Evolutionary conservation across 2,888 invertebrate genomes (phyloP), one percentile per base, ranked within the genome.

Genomic region (Apotomis turbidana): DNA sequence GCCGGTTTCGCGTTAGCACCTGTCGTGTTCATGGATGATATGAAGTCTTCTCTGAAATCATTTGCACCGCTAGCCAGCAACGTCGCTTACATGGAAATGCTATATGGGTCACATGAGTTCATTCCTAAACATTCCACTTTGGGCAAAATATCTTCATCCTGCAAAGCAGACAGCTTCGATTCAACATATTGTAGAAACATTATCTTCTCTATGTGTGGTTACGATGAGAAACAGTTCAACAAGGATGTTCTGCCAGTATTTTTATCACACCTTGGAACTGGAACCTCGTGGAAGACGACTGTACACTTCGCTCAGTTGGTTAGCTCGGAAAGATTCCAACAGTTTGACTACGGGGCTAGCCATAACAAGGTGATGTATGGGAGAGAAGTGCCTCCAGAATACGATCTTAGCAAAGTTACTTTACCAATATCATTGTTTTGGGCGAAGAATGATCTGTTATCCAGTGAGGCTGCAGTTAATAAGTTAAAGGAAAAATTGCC

Each of bases 121-220:
- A 85, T 97, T 0, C 97, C 97, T 0, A 95, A 95, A 77, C 93
- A 91, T 71, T 93, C 93, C 64, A 82, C 95, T 10, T 74, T 96
- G 3, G 94, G 94, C 67, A 89, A 94, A 70, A 83, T 96, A 27
- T 91, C 94, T 67, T 88, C 87, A 69, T 93, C 95, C 0, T 97
- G 96, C 78, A 88, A 94, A 51, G 79, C 88, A 1, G 87, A 93
- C 55, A 87, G 90, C 13, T 83, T 93, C 64, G 94, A 95, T 58
- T 88, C 94, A 51, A 82, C 88, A 64, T 89, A 97, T 13, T 97
- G 97, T 81, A 95, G 95, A 78, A 96, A 96, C 80, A 78, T 95
- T 0, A 84, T 97, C 1, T 97, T 97, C 83, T 87, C 96, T 36
- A 81, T 97, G 3, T 95, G 95, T 74, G 98, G 98, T 0, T 96